Percentiles rank a stretch among this genome's conserved stretches.
Evolutionary conservation across 2,797 vertebrate species (phyloP).

Genomic region (Urosaurus nigricauda): DNA sequence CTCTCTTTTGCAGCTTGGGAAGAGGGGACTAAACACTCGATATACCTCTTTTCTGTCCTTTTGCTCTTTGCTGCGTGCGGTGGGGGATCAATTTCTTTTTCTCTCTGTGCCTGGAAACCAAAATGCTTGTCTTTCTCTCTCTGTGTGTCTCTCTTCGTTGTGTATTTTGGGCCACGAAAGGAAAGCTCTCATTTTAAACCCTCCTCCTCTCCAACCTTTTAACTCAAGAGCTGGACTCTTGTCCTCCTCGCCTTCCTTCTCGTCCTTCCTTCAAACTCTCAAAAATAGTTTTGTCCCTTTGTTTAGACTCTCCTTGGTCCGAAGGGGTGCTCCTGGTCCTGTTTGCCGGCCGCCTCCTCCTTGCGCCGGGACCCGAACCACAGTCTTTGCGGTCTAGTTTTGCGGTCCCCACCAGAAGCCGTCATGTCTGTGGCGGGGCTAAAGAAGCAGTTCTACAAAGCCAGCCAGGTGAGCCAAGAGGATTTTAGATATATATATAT

Average conservation of each 20-base stretch:
- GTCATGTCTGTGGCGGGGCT: constrained; percentile 96
- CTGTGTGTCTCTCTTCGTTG: background rate
- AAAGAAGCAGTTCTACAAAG: constrained; percentile 99
- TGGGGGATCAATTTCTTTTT: background rate
- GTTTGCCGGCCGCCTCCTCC: too few species aligned
- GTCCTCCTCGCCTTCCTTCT: too few species aligned
- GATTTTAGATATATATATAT: too few species aligned
- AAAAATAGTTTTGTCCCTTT: background rate
- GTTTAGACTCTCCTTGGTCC: background rate
- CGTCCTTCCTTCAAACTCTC: background rate
- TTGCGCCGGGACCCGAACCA: background rate
- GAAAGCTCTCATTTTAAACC: background rate
- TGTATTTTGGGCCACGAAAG: background rate
- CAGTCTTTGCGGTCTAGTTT: constrained; percentile 4
- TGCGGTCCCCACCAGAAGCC: constrained; percentile 37
- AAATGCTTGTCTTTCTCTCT: background rate
- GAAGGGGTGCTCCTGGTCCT: background rate
- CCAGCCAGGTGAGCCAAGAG: constrained; percentile 88
- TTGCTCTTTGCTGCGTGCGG: background rate
- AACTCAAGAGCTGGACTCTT: background rate
- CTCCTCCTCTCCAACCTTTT: background rate
- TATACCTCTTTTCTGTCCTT: too few species aligned
- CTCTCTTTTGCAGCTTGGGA: too few species aligned
- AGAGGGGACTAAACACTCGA: too few species aligned
- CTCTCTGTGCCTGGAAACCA: background rate